phyloP scores from a whole-genome alignment of 2,113 vertebrate species.

The Xiphophorus maculatus region DNA sequence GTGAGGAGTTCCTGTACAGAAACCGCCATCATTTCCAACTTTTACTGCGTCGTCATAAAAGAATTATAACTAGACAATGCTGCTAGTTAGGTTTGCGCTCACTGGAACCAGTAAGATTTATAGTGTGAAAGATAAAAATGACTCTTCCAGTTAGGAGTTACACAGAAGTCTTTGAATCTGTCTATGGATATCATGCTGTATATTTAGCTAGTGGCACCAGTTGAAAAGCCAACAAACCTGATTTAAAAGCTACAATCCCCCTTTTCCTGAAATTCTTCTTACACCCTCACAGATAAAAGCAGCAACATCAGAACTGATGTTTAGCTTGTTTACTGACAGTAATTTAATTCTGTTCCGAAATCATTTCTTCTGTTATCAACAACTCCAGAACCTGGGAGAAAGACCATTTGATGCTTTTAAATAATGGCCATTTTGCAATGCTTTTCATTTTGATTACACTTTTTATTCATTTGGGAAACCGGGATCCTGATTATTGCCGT shows the following conservation, averaged over 20 bases:
- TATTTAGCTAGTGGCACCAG: not conserved
- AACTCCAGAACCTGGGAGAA: not conserved
- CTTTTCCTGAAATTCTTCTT: not conserved
- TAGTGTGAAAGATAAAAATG: not conserved
- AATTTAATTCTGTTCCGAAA: not conserved
- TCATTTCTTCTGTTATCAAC: not conserved
- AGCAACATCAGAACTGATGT: not conserved
- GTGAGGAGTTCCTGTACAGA: not conserved
- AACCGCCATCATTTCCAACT: not conserved
- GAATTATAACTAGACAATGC: constrained; percentile 7
- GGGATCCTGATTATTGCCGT: not conserved
- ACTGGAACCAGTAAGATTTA: not conserved
- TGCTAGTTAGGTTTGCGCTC: not conserved
- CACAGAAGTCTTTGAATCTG: not conserved
- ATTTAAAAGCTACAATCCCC: not conserved
- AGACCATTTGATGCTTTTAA: not conserved
- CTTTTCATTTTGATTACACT: not conserved
- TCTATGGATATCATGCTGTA: not conserved
- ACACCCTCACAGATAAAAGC: no score
- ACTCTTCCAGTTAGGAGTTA: not conserved
- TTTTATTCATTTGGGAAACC: not conserved
- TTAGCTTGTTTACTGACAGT: not conserved
- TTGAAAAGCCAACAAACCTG: not conserved
- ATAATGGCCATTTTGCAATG: not conserved
- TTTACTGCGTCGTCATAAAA: constrained; percentile 7